Evolutionary conservation across 1,140 invertebrate species (phyloP), one percentile per base, ranked within the genome.

Genomic region (Onthophagus taurus): DNA sequence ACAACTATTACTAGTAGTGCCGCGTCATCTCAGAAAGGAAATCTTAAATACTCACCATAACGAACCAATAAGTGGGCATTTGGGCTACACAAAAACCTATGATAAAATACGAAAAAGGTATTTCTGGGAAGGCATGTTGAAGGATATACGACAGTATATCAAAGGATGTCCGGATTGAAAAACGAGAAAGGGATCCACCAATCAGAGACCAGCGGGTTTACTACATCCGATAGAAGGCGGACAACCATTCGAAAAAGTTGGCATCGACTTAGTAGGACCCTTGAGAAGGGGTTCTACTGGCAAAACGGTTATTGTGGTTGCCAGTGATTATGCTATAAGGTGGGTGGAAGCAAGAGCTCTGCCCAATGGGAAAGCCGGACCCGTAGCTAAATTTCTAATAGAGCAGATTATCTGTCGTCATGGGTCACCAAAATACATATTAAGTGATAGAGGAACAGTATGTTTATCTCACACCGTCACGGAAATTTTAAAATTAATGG

Each of bases 251-350:
- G 45, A 52, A n/a, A 42, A 38, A 35, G 30, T 53, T 14, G 54
- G 45, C 2, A 54, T 55, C 3, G 54, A 55, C 38, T 13, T 55
- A 12, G n/a, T 55, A 20, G 54, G 49, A 17, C 54, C 54, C 20
- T 55, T 55, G 26, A 29, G 37, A 17, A 49, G 19, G 38, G 47
- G 43, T 26, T 37, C 21, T 24, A 35, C 37, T 8, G 45, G 46
- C 9, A 52, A 54, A 37, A 56, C 52, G 5, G 37, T 56, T 8
- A 54, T 54, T n/a, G 38, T 50, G 3, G 54, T 57, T 3, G 52
- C 48, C 3, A 57, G 50, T 11, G 47, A 52, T 37, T 57, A 57
- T 33, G 52, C 52, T 7, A 56, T 52, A 12, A 13, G 52, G n/a
- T 55, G 47, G 51, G 53, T 35, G 8, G 47, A 53, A 45, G 47